Evolutionary conservation across 1,140 invertebrate species (phyloP), one percentile per base, ranked within the genome.

Genomic region (Bombus pascuorum): DNA sequence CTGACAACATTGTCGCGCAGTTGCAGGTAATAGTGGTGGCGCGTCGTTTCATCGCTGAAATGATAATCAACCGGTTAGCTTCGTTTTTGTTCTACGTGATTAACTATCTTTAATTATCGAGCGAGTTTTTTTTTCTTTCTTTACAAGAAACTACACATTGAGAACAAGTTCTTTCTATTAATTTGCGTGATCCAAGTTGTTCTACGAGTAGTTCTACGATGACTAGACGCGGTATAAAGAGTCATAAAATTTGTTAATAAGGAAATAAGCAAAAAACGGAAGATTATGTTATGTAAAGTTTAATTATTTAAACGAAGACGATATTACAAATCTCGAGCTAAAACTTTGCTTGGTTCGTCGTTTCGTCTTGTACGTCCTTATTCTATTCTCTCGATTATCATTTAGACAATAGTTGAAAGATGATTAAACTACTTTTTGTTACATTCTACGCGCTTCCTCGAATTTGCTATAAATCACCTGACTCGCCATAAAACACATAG

Each of bases 11-110:
- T 99, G 93, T 98, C 97, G 62, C 98, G 97, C 92, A 99, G 95
- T 95, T 99, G 99, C 88, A 99, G 96, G 94, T 99, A 99, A 94
- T 99, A 99, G 92, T 99, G 97, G 92, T 98, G 98, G 39, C 98
- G 96, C 15, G 98, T 98, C 82, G 98, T 97, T 91, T 98, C 98
- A 96, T 99, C 98, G 94, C 97, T 97, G 93, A 72, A 94, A 95
- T 86, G 90, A 81, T 44, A 77, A 91, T 37, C 44, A 62, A 77
- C 65, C 2, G 25, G 13, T 72, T 42, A 62, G 18, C n/a, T 8
- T 57, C 28, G 1, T 53, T n/a, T 70, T 73, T 34, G 3, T 62
- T 32, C 68, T 28, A 65, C 44, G 37, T 53, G 62, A 73, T 70
- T n/a, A 39, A 42, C 12, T 53, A 18, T 53, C 47, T 42, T 39